Evolutionary conservation across 2,113 vertebrate genomes (phyloP).

Genomic region (Poecilia latipinna): DNA sequence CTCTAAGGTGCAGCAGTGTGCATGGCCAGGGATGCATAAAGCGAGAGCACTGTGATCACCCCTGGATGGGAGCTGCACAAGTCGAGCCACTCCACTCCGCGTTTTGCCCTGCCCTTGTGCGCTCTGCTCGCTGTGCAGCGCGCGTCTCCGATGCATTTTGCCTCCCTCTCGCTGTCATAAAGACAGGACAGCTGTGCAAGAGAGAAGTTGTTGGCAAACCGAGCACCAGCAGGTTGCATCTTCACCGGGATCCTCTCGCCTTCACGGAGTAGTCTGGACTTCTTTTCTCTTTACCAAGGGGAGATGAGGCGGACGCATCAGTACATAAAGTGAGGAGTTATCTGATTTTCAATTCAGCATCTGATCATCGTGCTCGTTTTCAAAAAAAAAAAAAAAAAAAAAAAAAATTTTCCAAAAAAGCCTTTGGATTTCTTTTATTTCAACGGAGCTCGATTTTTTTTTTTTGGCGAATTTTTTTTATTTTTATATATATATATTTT

Average conservation of each 20-base stretch:
- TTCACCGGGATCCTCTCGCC: conserved; percentile 47
- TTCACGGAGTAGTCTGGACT: conserved; percentile 35
- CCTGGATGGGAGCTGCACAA: conserved; percentile 61
- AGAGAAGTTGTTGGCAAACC: conserved; percentile 75
- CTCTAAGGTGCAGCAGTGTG: conserved; percentile 30
- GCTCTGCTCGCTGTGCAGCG: conserved; percentile 55
- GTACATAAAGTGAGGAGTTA: conserved; percentile 69
- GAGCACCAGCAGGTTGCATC: conserved; percentile 57
- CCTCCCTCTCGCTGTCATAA: conserved; percentile 58
- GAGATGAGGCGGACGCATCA: conserved; percentile 63
- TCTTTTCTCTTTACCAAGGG: conserved; percentile 31
- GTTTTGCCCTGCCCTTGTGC: conserved; percentile 74
- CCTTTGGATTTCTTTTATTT: conserved; percentile 42
- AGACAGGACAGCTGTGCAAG: conserved; percentile 52
- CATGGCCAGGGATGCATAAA: conserved; percentile 39
- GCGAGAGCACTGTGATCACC: conserved; percentile 56
- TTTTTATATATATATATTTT: not conserved
- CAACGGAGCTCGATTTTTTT: conserved; percentile 46
- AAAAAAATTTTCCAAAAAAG: conserved; percentile 16
- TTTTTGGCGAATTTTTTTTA: conserved; percentile 37
- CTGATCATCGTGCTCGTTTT: conserved; percentile 37
- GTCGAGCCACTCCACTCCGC: conserved; percentile 73
- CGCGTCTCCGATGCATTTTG: conserved; percentile 56
- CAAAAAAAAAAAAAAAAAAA: not conserved
- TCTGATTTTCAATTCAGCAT: conserved; percentile 41